Evolutionary conservation across 1,140 invertebrate species (phyloP), one percentile per base, ranked within the genome.

Genomic region (Pseudomyrmex flavicornis): DNA sequence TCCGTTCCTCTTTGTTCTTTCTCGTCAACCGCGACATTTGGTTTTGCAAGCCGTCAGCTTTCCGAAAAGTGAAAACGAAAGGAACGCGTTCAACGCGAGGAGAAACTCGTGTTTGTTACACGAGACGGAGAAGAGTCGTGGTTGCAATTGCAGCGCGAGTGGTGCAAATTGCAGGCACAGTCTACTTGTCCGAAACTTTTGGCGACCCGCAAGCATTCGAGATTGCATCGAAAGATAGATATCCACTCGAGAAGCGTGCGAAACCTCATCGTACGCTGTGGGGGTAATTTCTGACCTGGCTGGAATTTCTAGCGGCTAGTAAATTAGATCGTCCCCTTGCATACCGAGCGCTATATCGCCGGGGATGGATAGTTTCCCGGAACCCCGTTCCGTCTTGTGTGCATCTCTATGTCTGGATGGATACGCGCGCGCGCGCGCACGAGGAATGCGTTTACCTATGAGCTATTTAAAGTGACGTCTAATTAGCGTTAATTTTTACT

Each of bases 311-410:
- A 46, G 65, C 70, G 63, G 72, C 65, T 66, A 83, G 85, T 87
- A 87, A 87, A 87, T 87, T 87, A 87, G 85, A 87, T 74, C 84
- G 59, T 75, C 35, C 58, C 63, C 63, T 26, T 56, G 65, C 76
- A 86, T 85, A 83, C 85, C 85, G 15, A 68, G n/a, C 35, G 17
- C n/a, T 73, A 66, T 35, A 35, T 35, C 56, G 59, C 65, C 82
- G 52, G 17, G 58, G 72, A 74, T 26, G 44, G 63, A 35, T 35
- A 35, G 35, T 35, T 35, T 0, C 5, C 35, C 35, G 44, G 50
- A 77, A 69, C 63, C 63, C 68, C 26, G 74, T 15, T n/a, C 35
- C 5, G 7, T 15, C 59, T 20, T 12, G 20, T 9, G 17, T 13
- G 26, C 17, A 17, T 44, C 62, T 17, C 46, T 10, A 7, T 54